phyloP scores from a whole-genome alignment of 2,888 invertebrate species.

The Operophtera brumata region DNA sequence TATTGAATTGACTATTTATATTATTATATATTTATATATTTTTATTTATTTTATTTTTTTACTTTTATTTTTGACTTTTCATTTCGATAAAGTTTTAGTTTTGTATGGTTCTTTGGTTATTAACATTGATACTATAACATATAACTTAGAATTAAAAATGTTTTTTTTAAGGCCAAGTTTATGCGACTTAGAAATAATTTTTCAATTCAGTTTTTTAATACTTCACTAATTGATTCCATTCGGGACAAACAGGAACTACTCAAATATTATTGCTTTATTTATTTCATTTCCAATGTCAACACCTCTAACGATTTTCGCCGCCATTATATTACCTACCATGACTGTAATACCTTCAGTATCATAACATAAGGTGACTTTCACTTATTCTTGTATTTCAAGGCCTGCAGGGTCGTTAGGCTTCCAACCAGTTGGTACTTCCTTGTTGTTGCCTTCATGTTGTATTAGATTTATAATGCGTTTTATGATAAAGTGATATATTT shows the following conservation, averaged over 20 bases:
- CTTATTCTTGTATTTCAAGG: slow-evolving; percentile 24
- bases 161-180: too few species aligned
- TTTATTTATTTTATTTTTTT: neutral
- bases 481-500: neutral
- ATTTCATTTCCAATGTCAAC: neutral
- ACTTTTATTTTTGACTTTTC: neutral
- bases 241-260: neutral
- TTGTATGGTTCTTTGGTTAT: too few species aligned
- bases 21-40: too few species aligned
- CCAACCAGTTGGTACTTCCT: slow-evolving; percentile 25
- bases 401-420: slow-evolving; percentile 23
- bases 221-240: too few species aligned
- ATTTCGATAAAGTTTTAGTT: neutral
- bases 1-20: neutral
- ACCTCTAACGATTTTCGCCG: slow-evolving; percentile 1
- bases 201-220: too few species aligned
- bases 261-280: slow-evolving; percentile 1
- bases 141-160: too few species aligned
- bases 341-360: slow-evolving; percentile 1
- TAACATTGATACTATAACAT: too few species aligned
- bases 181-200: too few species aligned
- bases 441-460: slow-evolving; percentile 17
- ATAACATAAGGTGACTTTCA: slow-evolving; percentile 22
- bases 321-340: slow-evolving; percentile 5
- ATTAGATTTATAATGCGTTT: slow-evolving; percentile 17